These are phyloP conservation scores for Buphagus erythrorhynchus DNA, from an alignment of 2,797 vertebrate species.

Conservation along the genomic window DNA sequence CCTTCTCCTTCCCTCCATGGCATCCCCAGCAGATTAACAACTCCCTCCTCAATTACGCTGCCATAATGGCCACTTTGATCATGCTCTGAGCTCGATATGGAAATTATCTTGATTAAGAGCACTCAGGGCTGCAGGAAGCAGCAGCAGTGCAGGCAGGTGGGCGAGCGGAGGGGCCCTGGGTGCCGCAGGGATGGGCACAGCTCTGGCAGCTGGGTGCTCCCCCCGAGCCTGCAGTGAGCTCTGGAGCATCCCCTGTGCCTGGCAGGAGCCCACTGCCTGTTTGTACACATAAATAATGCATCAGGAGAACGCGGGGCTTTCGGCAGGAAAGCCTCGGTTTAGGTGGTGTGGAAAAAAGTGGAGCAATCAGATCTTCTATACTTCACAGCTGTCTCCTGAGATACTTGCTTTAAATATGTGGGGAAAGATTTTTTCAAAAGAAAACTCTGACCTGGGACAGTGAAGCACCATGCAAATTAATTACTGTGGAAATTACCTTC, in stretches of 20 bases:
- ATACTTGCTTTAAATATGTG: neutral
- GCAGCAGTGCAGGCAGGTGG: accelerated
- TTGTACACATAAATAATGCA: neutral
- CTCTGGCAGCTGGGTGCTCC: neutral
- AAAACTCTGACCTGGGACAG: neutral
- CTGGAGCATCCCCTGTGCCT: neutral
- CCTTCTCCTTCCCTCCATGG: conserved; percentile 11
- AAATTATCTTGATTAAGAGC: neutral
- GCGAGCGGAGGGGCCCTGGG: accelerated
- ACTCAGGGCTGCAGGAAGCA: neutral
- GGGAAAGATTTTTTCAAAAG: neutral
- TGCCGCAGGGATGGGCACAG: neutral
- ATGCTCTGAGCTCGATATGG: neutral
- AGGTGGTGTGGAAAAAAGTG: neutral
- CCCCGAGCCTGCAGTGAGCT: neutral
- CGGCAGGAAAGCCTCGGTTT: accelerated
- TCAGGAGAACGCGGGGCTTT: neutral
- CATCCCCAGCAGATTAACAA: neutral
- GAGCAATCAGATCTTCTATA: neutral
- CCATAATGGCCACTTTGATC: conserved; percentile 32
- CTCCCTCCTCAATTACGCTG: conserved; percentile 20
- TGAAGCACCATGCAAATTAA: neutral
- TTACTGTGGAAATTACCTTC: neutral
- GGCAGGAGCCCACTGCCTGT: neutral
- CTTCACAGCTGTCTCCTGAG: neutral